Percentiles rank a stretch among this genome's conserved stretches.
Conservation (phyloP, 1,140 invertebrate species). For the Pinna nobilis region DNA sequence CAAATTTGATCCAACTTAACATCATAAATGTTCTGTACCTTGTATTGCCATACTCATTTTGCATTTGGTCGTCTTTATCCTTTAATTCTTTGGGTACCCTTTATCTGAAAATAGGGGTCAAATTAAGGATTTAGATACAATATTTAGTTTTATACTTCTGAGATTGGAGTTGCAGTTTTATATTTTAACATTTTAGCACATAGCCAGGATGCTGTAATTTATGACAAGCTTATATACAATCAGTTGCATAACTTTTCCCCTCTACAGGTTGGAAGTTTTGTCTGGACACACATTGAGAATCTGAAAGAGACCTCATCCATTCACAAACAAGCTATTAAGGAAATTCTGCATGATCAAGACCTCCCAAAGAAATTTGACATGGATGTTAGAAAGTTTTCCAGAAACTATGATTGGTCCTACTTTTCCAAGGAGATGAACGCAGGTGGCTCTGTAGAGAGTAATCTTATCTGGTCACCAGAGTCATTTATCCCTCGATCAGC, state of each 20-base stretch:
- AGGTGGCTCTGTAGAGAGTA: constrained; percentile 65
- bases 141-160: too few species aligned
- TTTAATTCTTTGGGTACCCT: too few species aligned
- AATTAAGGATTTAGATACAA: too few species aligned
- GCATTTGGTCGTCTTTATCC: too few species aligned
- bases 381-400: constrained; percentile 90
- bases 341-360: constrained; percentile 84
- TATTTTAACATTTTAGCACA: too few species aligned
- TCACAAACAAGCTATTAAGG: constrained; percentile 87
- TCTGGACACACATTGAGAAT: constrained; percentile 94
- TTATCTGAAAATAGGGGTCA: too few species aligned
- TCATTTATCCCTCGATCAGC: constrained; percentile 89
- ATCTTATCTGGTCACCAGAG: constrained; percentile 90
- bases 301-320: constrained; percentile 89
- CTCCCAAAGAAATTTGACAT: constrained; percentile 85
- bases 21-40: too few species aligned
- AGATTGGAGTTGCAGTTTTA: too few species aligned
- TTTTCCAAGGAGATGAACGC: constrained; percentile 64
- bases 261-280: constrained; percentile 87
- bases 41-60: too few species aligned
- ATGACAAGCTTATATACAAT: background rate
- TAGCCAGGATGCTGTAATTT: too few species aligned
- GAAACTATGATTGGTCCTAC: constrained; percentile 82
- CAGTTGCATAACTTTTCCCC: background rate
- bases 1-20: too few species aligned